phyloP scores from a whole-genome alignment of 1,140 invertebrate genomes.

The Bombus waltoni region DNA sequence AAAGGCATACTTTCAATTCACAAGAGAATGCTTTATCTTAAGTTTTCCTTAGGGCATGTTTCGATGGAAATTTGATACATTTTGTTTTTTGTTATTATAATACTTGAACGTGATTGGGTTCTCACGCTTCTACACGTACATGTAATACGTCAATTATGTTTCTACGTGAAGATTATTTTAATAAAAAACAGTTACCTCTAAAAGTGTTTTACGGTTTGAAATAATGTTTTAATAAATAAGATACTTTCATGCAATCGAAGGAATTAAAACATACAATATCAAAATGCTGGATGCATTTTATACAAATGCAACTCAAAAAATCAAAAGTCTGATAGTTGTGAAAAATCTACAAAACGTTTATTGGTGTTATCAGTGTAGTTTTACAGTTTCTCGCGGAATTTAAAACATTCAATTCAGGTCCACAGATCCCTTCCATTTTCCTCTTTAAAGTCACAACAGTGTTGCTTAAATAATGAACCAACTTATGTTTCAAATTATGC shows the following conservation, averaged over 20 bases:
- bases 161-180: slow-evolving; percentile 1
- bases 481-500: no score
- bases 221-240: neutral
- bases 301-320: neutral
- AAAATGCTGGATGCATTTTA: no score
- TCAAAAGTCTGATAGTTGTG: neutral
- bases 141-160: neutral
- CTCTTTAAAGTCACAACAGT: no score
- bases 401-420: no score
- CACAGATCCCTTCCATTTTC: no score
- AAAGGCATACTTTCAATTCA: slow-evolving; percentile 14
- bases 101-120: slow-evolving; percentile 3
- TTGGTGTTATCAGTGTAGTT: no score
- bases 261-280: neutral
- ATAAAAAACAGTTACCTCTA: neutral
- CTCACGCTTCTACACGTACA: neutral
- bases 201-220: neutral
- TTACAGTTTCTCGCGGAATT: no score
- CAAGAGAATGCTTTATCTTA: slow-evolving; percentile 15
- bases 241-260: neutral
- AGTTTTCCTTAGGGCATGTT: slow-evolving; percentile 17
- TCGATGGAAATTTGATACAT: slow-evolving; percentile 26
- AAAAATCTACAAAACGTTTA: neutral
- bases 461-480: no score
- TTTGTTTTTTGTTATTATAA: slow-evolving; percentile 7